These are phyloP conservation scores for Byasa hedistus DNA, from an alignment of 2,888 invertebrate species.

Conservation along the genomic window DNA sequence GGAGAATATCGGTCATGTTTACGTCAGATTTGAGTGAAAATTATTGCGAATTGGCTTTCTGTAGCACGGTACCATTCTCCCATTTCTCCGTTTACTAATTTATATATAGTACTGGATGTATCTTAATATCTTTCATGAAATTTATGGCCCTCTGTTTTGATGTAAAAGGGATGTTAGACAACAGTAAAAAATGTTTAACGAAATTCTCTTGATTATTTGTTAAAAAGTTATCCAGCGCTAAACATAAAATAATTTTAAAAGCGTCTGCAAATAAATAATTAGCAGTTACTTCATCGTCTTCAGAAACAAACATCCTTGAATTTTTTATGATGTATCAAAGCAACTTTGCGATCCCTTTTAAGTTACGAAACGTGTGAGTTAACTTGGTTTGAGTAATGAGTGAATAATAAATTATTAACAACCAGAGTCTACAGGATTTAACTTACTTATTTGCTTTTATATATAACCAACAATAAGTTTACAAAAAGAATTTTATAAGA, in stretches of 20 bases:
- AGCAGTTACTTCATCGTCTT: neutral
- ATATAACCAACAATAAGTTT: neutral
- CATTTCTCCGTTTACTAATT: constrained; percentile 32
- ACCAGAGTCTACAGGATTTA: neutral
- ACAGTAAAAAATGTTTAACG: neutral
- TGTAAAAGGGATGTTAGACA: neutral
- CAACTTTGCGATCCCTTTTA: constrained; percentile 39
- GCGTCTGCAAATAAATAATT: neutral
- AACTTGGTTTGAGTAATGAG: constrained; percentile 37
- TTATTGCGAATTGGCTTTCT: constrained; percentile 71
- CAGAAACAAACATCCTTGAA: constrained; percentile 20
- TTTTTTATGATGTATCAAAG: constrained; percentile 24
- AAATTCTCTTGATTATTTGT: no score
- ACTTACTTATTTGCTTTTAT: constrained; percentile 4
- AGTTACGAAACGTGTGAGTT: constrained; percentile 38
- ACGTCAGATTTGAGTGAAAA: constrained; percentile 76
- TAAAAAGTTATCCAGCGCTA: neutral
- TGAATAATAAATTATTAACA: constrained; percentile 33
- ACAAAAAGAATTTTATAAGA: neutral
- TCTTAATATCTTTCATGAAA: constrained; percentile 24
- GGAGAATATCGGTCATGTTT: constrained; percentile 78
- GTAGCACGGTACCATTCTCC: constrained; percentile 36
- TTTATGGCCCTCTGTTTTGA: constrained; percentile 10
- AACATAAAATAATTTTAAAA: neutral
- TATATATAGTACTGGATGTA: constrained; percentile 29